A percentile compares a stretch with the other conserved stretches of the same genome.
These are phyloP conservation scores for Drosophila tropicalis DNA, from an alignment of 1,140 invertebrate species.

Conservation along the genomic window DNA sequence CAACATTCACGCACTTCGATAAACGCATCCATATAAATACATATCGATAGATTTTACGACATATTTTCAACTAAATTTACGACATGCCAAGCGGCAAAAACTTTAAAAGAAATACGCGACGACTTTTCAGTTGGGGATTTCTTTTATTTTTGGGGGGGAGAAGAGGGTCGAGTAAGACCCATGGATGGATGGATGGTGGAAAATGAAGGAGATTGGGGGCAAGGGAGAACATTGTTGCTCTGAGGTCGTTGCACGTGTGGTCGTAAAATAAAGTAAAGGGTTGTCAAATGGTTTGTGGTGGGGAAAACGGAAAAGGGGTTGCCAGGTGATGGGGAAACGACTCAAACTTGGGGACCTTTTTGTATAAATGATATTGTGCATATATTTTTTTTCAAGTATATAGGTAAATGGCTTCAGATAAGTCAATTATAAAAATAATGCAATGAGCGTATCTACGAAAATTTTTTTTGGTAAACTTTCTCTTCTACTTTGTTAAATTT, in stretches of 20 bases:
- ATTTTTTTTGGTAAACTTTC: too few species aligned
- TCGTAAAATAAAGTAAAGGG: slow-evolving; percentile 54
- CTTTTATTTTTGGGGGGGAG: not conserved
- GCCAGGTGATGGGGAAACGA: not conserved
- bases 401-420: slow-evolving; percentile 3
- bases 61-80: slow-evolving; percentile 59
- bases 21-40: slow-evolving; percentile 24
- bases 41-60: slow-evolving; percentile 51
- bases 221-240: slow-evolving; percentile 33
- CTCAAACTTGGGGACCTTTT: slow-evolving; percentile 11
- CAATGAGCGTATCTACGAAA: not conserved
- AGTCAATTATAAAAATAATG: slow-evolving; percentile 1
- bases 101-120: slow-evolving; percentile 58
- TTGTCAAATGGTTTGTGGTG: slow-evolving; percentile 25
- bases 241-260: slow-evolving; percentile 41
- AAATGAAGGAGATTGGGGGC: not conserved
- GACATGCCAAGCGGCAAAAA: slow-evolving; percentile 48
- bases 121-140: slow-evolving; percentile 16
- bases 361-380: slow-evolving; percentile 28
- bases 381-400: not conserved
- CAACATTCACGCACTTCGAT: slow-evolving; percentile 35
- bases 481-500: too few species aligned
- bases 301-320: not conserved
- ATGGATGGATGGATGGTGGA: not conserved
- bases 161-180: not conserved